Evolutionary conservation across 2,888 invertebrate genomes (phyloP), one percentile per base, ranked within the genome.

Genomic region (Drosophila anomalata): DNA sequence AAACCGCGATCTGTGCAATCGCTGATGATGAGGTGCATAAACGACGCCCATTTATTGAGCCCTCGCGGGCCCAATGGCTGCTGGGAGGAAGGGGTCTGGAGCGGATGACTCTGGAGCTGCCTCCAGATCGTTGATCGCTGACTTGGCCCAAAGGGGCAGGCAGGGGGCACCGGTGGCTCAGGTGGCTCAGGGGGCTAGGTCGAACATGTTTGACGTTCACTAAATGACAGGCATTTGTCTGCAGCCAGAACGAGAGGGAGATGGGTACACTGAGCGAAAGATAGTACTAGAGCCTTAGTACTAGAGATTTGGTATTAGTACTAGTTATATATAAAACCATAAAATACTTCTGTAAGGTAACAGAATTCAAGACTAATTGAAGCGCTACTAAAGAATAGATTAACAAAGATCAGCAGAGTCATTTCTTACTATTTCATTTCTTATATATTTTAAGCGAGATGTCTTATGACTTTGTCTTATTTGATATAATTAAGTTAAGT

Each of bases 21-120:
- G 78, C 88, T 74, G 86, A 83, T 83, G 81, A 85, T 75, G 80
- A 84, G 88, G 87, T 88, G 88, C 88, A 88, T 88, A 88, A 84
- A 81, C 88, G 88, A 87, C 84, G 84, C 88, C 88, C 84, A 87
- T 85, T 85, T 85, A 81, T 88, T 81, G 79, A 75, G 85, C 84
- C 87, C 87, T 87, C 68, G 85, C 79, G 85, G 85, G 73, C 75
- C 67, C 77, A 81, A 87, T 81, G 73, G 76, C 77, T 74, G 61
- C 9, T 41, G 41, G 20, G 60, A 60, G 41, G 68, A 42, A 47
- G 57, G 57, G 50, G 17, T 4, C 48, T 26, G 9, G 39, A 7
- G 20, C 36, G 41, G n/a, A 42, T 2, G 36, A 5, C n/a, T n/a
- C n/a, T 24, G 24, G 53, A 42, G 42, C 1, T 63, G 36, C 46